Evolutionary conservation across 64 coral and sea anemone species (phyloP).

Genomic region (Cladopsammia gracilis): DNA sequence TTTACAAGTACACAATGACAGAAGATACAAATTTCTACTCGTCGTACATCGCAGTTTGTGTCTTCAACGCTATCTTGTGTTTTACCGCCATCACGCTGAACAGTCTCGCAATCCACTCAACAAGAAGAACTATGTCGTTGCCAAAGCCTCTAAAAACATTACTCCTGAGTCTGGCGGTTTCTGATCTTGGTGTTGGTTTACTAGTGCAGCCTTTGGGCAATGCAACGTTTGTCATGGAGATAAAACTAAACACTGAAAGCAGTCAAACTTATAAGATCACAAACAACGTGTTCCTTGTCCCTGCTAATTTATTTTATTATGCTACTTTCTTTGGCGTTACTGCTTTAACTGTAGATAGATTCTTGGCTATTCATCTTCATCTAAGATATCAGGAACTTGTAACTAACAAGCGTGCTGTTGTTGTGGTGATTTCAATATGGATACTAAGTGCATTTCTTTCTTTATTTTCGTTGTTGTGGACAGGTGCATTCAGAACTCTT

Average conservation of each 20-base stretch:
- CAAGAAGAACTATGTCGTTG: not conserved
- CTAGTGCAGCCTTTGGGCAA: not conserved
- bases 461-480: not conserved
- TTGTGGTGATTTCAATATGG: not conserved
- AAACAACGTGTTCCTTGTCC: not conserved
- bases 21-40: not conserved
- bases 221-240: not conserved
- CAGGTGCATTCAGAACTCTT: too few relatives aligned
- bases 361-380: constrained; percentile 7
- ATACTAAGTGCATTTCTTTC: not conserved
- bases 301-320: not conserved
- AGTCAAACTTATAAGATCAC: not conserved
- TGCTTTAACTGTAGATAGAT: constrained; percentile 2
- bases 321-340: not conserved
- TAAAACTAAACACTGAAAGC: too few relatives aligned
- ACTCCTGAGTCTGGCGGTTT: not conserved
- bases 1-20: too few relatives aligned
- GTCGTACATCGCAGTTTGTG: not conserved
- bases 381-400: constrained; percentile 18
- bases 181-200: not conserved
- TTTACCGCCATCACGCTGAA: not conserved
- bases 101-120: not conserved
- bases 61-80: not conserved
- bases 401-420: not conserved
- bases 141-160: not conserved